Evolutionary conservation across 2,113 vertebrate genomes (phyloP), one percentile per base, ranked within the genome.

Genomic region (Anolis carolinensis): DNA sequence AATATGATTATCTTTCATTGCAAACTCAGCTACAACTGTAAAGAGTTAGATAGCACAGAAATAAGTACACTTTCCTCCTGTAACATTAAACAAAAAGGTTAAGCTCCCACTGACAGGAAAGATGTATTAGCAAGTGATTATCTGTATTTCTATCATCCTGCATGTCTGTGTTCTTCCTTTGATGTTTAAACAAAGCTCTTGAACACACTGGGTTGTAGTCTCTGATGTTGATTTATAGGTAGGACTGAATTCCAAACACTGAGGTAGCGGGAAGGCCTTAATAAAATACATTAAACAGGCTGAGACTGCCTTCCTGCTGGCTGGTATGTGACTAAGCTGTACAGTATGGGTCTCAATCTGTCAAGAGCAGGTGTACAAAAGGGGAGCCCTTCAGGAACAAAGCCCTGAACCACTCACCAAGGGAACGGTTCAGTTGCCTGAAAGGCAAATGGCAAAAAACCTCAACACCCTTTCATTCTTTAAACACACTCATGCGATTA

Each of bases 61-160:
- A 94, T 91, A 94, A 95, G 50, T 91, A 89, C 79, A 86, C 93
- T 96, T 94, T 95, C 82, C 83, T 88, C 67, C 92, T 91, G 93
- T 88, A 95, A 93, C 95, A 95, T 97, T 97, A 97, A 96, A 97
- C 95, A 94, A 79, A 97, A 94, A 97, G 96, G 96, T 96, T 97
- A 97, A 96, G 95, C 95, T 96, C 96, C 95, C 90, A 95, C 95
- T 96, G 96, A 95, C 94, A 96, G 94, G 88, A 96, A 96, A 96
- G 95, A 96, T 96, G 96, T 96, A 95, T 96, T 96, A 97, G 96
- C 96, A 97, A 97, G 96, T 96, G 95, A 96, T 97, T 97, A 97
- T 96, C 94, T 96, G 95, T 95, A 96, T 96, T 97, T 96, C 95
- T 96, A 95, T 95, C 95, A 94, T 92, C 94, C 90, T 0, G 76